These are phyloP conservation scores for Lithophane semibrunnea DNA, from an alignment of 2,888 invertebrate species.

Conservation along the genomic window DNA sequence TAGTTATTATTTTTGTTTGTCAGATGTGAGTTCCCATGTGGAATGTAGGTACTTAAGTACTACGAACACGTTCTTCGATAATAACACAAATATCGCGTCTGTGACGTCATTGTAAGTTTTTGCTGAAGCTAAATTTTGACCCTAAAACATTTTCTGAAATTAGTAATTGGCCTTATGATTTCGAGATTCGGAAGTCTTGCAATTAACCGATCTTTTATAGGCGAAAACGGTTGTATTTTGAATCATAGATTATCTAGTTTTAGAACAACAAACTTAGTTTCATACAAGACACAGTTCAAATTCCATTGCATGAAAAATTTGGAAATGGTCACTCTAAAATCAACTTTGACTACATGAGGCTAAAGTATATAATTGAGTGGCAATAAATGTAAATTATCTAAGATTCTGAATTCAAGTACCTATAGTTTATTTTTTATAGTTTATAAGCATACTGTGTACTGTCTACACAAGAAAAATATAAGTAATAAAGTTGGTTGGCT, in stretches of 20 bases:
- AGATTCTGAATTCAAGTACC: slow-evolving; percentile 31
- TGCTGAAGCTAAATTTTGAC: slow-evolving; percentile 13
- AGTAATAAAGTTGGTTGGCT: slow-evolving; percentile 41
- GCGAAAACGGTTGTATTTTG: slow-evolving; percentile 8
- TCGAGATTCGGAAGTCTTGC: slow-evolving; percentile 36
- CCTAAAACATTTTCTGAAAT: background rate
- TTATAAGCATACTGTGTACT: slow-evolving; percentile 48
- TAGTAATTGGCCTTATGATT: slow-evolving; percentile 3
- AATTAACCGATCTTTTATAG: slow-evolving; percentile 35
- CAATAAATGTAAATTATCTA: slow-evolving; percentile 3
- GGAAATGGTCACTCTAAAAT: background rate
- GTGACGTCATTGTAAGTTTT: background rate
- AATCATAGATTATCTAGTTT: slow-evolving; percentile 6
- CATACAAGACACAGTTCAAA: background rate
- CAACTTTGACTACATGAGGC: background rate
- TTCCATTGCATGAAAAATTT: background rate
- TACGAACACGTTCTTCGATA: background rate
- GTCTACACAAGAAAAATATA: slow-evolving; percentile 32
- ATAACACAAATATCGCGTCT: background rate
- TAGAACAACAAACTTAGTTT: background rate
- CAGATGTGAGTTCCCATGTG: background rate
- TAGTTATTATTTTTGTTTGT: background rate
- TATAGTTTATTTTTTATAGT: slow-evolving; percentile 26
- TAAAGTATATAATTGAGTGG: slow-evolving; percentile 12
- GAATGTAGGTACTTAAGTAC: background rate